These are phyloP conservation scores for Squalus acanthias DNA, from an alignment of 2,797 vertebrate genomes.

Conservation along the genomic window DNA sequence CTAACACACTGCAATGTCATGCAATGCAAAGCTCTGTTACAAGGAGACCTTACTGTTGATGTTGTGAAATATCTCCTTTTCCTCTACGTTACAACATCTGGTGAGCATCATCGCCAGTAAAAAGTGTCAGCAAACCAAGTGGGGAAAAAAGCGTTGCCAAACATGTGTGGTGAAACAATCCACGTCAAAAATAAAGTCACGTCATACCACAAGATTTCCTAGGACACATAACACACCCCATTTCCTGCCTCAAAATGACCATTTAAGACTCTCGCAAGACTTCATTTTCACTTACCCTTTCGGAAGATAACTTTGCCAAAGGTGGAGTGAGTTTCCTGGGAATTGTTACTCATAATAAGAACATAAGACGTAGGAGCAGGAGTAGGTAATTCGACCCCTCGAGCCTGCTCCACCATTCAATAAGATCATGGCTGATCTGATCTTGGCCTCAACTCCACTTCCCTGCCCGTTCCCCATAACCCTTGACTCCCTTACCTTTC, in stretches of 20 bases:
- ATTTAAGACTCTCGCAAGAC: not conserved
- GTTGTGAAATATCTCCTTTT: not conserved
- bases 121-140: not conserved
- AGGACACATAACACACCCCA: not conserved
- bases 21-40: not conserved
- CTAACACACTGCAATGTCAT: not conserved
- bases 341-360: not conserved
- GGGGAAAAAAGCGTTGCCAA: not conserved
- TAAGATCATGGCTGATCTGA: too few species aligned
- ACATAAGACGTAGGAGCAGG: too few species aligned
- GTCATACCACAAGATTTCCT: not conserved
- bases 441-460: too few species aligned
- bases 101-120: not conserved
- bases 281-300: not conserved
- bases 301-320: slow-evolving; percentile 27
- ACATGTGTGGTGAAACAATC: not conserved
- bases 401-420: too few species aligned
- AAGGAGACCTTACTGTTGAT: not conserved
- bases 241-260: not conserved
- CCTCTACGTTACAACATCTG: not conserved
- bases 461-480: too few species aligned
- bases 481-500: too few species aligned
- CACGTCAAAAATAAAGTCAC: not conserved
- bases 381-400: too few species aligned
- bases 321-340: not conserved